phyloP scores from a whole-genome alignment of 2,113 vertebrate genomes.

The Albula goreensis region DNA sequence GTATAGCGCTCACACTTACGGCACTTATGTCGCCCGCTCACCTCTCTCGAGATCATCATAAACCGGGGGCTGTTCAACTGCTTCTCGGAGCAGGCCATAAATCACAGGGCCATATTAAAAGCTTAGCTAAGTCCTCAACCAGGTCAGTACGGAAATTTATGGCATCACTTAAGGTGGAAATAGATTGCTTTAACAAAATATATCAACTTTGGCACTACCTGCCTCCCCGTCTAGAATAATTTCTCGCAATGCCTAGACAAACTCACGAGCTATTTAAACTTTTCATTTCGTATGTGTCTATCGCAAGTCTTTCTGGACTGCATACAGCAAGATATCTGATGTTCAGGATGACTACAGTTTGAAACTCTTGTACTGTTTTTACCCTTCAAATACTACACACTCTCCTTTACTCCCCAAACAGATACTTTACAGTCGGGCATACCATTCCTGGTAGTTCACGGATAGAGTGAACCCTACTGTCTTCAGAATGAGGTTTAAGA shows the following conservation, averaged over 20 bases:
- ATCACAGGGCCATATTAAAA: conserved; percentile 56
- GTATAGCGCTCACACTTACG: conserved; percentile 25
- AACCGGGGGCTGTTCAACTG: conserved; percentile 36
- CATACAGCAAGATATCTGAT: not conserved
- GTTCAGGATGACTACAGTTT: not conserved
- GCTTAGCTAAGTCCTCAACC: conserved; percentile 51
- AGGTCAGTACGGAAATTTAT: conserved; percentile 58
- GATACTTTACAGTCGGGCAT: no score
- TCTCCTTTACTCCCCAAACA: no score
- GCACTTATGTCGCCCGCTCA: conserved; percentile 18
- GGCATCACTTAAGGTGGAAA: conserved; percentile 52
- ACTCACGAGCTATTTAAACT: not conserved
- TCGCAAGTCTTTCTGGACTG: not conserved
- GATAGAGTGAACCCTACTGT: not conserved
- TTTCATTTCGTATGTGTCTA: not conserved
- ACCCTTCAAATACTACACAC: no score
- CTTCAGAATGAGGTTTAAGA: not conserved
- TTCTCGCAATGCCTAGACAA: not conserved
- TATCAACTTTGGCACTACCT: conserved; percentile 43
- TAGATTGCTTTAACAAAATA: conserved; percentile 60
- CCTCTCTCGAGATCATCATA: conserved; percentile 38
- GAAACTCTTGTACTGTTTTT: no score
- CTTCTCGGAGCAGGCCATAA: conserved; percentile 46
- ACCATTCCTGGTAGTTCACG: no score
- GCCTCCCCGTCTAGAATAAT: not conserved